These are phyloP conservation scores for Apis mellifera DNA, from an alignment of 1,140 invertebrate species.

Conservation along the genomic window Amel_HAv3.1 CM009940.2:11539001-11539500, in stretches of 20 bases:
- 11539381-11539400: slow-evolving; percentile 82
- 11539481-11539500: slow-evolving; percentile 51
- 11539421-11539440: slow-evolving; percentile 67
- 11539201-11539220: too few species aligned
- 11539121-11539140: slow-evolving; percentile 9
- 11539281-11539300: slow-evolving; percentile 23
- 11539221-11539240: too few species aligned
- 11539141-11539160: slow-evolving; percentile 35
- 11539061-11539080: too few species aligned
- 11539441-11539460: slow-evolving; percentile 67
- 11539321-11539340: slow-evolving; percentile 41
- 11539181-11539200: too few species aligned
- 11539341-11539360: slow-evolving; percentile 74
- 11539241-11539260: too few species aligned
- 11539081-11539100: neutral
- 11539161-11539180: too few species aligned
- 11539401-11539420: slow-evolving; percentile 79
- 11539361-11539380: slow-evolving; percentile 81
- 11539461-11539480: slow-evolving; percentile 50
- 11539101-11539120: slow-evolving; percentile 24
- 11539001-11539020: neutral
- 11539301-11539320: slow-evolving; percentile 29
- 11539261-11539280: neutral
- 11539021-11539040: too few species aligned
- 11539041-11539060: too few species aligned